Evolutionary conservation across 2,888 invertebrate species (phyloP).

Genomic region (Neocrepidodera transversa): DNA sequence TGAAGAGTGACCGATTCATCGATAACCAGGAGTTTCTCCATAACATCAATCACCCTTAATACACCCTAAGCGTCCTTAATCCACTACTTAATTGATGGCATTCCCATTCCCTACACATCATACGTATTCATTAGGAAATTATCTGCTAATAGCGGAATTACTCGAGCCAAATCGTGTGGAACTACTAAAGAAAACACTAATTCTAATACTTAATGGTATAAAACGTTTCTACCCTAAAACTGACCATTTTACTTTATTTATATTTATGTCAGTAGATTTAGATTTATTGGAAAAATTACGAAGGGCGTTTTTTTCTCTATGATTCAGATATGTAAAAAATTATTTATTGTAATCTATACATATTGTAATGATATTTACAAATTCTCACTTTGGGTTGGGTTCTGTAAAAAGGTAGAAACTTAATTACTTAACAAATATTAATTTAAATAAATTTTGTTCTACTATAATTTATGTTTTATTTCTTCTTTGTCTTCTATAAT

Average conservation of each 20-base stretch:
- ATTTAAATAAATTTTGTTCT: too few species aligned
- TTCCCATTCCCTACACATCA: slow-evolving; percentile 54
- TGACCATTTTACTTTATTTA: slow-evolving; percentile 42
- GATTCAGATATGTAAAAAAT: too few species aligned
- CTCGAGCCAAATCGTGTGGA: slow-evolving; percentile 51
- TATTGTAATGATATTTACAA: too few species aligned
- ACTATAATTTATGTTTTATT: too few species aligned
- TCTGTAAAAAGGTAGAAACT: too few species aligned
- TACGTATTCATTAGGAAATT: slow-evolving; percentile 57
- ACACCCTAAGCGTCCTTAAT: slow-evolving; percentile 53
- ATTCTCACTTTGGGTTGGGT: too few species aligned
- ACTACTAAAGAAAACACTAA: slow-evolving; percentile 44
- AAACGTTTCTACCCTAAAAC: slow-evolving; percentile 36
- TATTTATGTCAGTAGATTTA: slow-evolving; percentile 41
- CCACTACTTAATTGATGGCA: slow-evolving; percentile 54
- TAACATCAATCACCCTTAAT: slow-evolving; percentile 53
- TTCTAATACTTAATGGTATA: slow-evolving; percentile 40
- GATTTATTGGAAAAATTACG: slow-evolving; percentile 42
- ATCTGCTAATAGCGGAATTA: slow-evolving; percentile 55
- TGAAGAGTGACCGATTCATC: slow-evolving; percentile 45
- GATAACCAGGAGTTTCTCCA: slow-evolving; percentile 38
- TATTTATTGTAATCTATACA: too few species aligned
- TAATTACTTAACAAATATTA: too few species aligned
- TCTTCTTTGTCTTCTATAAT: too few species aligned
- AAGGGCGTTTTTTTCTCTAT: slow-evolving; percentile 32